Evolutionary conservation across 2,113 vertebrate genomes (phyloP), one percentile per base, ranked within the genome.

Genomic region (Axis porcinus): DNA sequence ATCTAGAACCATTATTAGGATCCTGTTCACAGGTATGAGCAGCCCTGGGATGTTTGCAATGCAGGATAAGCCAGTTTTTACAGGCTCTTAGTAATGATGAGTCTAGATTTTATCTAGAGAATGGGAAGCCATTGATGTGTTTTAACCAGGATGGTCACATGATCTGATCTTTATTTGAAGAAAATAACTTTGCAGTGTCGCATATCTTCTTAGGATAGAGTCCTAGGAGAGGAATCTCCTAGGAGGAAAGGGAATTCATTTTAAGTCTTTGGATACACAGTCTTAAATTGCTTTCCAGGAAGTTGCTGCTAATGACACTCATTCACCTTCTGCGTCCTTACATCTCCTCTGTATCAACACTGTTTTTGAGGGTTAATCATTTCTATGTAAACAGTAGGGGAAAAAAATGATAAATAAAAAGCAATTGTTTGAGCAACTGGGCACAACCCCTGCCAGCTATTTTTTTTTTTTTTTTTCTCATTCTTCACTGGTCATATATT

Each of bases 321-420:
- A 40, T 28, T 52, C 47, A 91, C 83, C 55, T 64, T 50, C 70
- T 57, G n/a, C 14, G 43, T 74, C 43, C 58, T 95, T 33, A 45
- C 0, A 30, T 9, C 5, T 47, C 21, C 40, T 21, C 67, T 76
- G 21, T 74, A 57, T 19, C 60, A 76, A 57, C 47, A 94, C 17
- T 70, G 57, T 89, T 82, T 96, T 57, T 64, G 43, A 97, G 47
- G 57, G 86, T 96, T 95, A 87, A 95, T 96, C 70, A 87, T 94
- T 97, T 95, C 64, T 54, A 40, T 74, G 25, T 21, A 76, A 76
- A 47, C 94, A 94, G 54, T 52, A 57, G 60, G 57, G 54, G 54
- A 83, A 62, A 86, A 86, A 64, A 76, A 30, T 9, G 16, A 52
- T 47, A 96, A 94, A 86, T 17, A 95, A 86, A 60, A 84, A 94